Evolutionary conservation across 2,888 invertebrate genomes (phyloP).

Genomic region (Atrina japonica): DNA sequence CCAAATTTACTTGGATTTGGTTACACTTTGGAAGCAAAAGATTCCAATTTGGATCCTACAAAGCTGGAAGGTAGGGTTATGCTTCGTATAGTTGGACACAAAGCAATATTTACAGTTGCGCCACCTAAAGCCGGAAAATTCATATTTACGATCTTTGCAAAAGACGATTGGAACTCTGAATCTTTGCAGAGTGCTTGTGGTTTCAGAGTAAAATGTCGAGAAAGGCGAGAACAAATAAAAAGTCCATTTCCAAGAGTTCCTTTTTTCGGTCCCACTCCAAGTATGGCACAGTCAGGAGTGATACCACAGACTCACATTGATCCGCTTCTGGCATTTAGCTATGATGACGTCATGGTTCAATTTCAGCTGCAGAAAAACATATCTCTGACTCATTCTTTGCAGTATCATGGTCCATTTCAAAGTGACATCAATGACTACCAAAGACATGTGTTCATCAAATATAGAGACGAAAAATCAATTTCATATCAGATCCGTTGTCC

Average conservation of each 20-base stretch:
- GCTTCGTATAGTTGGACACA: slow-evolving; percentile 72
- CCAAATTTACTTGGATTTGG: slow-evolving; percentile 73
- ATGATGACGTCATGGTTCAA: slow-evolving; percentile 68
- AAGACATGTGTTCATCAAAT: slow-evolving; percentile 71
- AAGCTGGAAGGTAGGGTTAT: slow-evolving; percentile 71
- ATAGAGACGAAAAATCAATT: slow-evolving; percentile 68
- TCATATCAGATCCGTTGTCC: slow-evolving; percentile 76
- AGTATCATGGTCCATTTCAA: slow-evolving; percentile 70
- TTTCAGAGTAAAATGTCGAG: slow-evolving; percentile 74
- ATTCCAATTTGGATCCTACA: slow-evolving; percentile 61
- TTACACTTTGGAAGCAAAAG: slow-evolving; percentile 73
- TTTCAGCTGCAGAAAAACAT: slow-evolving; percentile 67
- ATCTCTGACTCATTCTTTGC: slow-evolving; percentile 66
- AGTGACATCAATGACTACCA: slow-evolving; percentile 70
- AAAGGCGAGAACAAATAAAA: slow-evolving; percentile 66
- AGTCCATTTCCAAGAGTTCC: slow-evolving; percentile 73
- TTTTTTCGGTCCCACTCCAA: slow-evolving; percentile 72
- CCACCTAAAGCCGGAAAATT: slow-evolving; percentile 81
- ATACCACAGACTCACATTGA: slow-evolving; percentile 71
- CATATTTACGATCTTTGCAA: slow-evolving; percentile 80
- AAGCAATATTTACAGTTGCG: slow-evolving; percentile 78
- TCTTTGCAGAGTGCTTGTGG: slow-evolving; percentile 78
- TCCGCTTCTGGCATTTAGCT: slow-evolving; percentile 67
- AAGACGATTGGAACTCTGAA: slow-evolving; percentile 75
- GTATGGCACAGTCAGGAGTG: slow-evolving; percentile 65